Percentiles rank a stretch among this genome's conserved stretches.
These are phyloP conservation scores for Circaetus cinerascens DNA, from an alignment of 2,113 vertebrate species.

Conservation along the genomic window DNA sequence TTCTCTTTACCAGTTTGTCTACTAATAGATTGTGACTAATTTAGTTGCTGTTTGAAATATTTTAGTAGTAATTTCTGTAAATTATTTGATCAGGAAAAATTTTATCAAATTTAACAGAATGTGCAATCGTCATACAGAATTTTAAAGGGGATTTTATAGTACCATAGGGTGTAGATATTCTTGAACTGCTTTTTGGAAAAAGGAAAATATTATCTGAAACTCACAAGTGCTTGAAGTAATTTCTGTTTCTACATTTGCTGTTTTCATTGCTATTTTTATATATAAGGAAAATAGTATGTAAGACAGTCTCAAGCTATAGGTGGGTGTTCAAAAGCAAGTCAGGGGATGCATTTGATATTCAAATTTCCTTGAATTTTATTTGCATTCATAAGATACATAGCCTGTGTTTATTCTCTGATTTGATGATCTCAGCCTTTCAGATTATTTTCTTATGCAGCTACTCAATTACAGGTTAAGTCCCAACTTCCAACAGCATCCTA, in stretches of 20 bases:
- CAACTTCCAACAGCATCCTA: not conserved
- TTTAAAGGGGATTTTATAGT: not conserved
- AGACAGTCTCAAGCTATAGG: not conserved
- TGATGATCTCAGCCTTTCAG: not conserved
- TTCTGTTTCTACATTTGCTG: not conserved
- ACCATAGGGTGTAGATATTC: not conserved
- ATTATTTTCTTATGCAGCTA: not conserved
- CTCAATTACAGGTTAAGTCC: not conserved
- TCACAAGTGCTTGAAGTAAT: not conserved
- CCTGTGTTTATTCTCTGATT: not conserved
- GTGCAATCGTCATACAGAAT: not conserved
- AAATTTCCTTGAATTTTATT: constrained; percentile 39
- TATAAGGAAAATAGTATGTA: not conserved
- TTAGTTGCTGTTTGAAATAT: constrained; percentile 25
- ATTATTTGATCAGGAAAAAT: not conserved
- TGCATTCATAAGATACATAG: not conserved
- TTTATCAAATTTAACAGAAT: not conserved
- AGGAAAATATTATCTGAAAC: not conserved
- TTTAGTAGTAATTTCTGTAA: not conserved
- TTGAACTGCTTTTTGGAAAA: not conserved
- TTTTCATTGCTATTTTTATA: not conserved
- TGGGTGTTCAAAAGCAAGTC: constrained; percentile 3
- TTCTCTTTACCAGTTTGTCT: not conserved
- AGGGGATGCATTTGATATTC: not conserved
- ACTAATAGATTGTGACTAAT: constrained; percentile 1